Evolutionary conservation across 1,140 invertebrate genomes (phyloP).

Genomic region (Macrosteles quadrilineatus): DNA sequence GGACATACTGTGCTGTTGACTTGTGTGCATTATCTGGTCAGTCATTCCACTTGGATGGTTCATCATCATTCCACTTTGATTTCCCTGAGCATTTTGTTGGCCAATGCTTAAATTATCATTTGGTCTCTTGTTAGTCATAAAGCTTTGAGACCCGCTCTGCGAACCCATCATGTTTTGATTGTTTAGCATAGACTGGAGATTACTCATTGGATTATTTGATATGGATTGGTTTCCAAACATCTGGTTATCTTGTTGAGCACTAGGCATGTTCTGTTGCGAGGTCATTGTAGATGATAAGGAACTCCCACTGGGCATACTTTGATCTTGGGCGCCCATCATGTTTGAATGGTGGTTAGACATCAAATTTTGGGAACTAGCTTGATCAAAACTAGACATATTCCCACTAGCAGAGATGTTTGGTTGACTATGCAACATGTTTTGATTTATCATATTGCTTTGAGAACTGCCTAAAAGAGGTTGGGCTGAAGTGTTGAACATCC

Average conservation of each 20-base stretch:
- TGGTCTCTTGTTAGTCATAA: conserved; percentile 10
- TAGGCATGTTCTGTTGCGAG: neutral
- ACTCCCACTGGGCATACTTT: neutral
- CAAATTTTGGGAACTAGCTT: conserved; percentile 10
- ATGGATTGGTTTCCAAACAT: conserved; percentile 23
- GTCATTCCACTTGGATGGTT: conserved; percentile 16
- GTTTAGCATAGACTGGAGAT: conserved; percentile 20
- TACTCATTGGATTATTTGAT: conserved; percentile 1
- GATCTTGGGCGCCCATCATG: conserved; percentile 10
- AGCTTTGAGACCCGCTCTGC: conserved; percentile 1
- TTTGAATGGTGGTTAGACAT: neutral
- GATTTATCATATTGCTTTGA: conserved; percentile 5
- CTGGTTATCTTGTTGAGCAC: neutral
- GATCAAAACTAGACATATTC: neutral
- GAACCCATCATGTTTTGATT: conserved; percentile 23
- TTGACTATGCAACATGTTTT: conserved; percentile 20
- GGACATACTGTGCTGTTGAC: neutral
- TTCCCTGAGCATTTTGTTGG: conserved; percentile 17
- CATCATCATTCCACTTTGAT: conserved; percentile 15
- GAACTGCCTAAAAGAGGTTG: neutral
- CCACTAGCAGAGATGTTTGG: conserved; percentile 11
- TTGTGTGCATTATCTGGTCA: neutral
- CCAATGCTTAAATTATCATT: neutral
- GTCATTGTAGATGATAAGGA: neutral
- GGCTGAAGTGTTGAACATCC: neutral